These are phyloP conservation scores for Aphaenogaster floridana DNA, from an alignment of 1,140 invertebrate species.

Conservation along the genomic window DNA sequence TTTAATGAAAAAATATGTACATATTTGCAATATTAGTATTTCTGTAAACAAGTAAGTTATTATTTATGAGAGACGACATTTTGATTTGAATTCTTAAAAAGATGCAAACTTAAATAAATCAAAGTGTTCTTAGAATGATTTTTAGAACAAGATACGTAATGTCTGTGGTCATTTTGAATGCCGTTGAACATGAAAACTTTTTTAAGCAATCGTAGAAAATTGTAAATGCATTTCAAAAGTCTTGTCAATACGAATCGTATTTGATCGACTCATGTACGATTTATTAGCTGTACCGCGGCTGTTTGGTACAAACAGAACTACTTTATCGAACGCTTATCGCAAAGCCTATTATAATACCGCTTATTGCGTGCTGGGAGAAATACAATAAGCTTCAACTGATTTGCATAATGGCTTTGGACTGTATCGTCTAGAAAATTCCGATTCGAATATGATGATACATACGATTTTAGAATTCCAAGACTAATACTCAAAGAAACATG, in stretches of 20 bases:
- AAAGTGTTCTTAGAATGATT: not conserved
- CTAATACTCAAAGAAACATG: not conserved
- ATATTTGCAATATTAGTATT: not conserved
- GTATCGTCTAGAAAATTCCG: slow-evolving; percentile 40
- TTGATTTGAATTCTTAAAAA: not conserved
- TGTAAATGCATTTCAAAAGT: not conserved
- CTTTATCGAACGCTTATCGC: slow-evolving; percentile 62
- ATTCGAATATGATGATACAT: slow-evolving; percentile 17
- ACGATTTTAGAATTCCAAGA: slow-evolving; percentile 2
- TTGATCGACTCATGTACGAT: slow-evolving; percentile 38
- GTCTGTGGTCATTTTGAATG: not conserved
- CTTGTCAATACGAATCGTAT: not conserved
- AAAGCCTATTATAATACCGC: slow-evolving; percentile 49
- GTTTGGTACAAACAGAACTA: slow-evolving; percentile 43
- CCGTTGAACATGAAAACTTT: not conserved
- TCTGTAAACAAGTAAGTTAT: not conserved
- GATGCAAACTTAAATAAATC: not conserved
- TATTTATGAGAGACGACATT: not conserved
- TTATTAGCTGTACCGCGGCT: slow-evolving; percentile 22
- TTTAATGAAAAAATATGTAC: not conserved
- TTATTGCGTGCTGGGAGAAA: slow-evolving; percentile 50
- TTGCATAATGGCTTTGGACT: slow-evolving; percentile 32
- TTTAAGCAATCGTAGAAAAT: not conserved
- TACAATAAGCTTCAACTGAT: slow-evolving; percentile 43
- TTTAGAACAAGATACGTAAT: not conserved